A percentile compares a stretch with the other conserved stretches of the same genome.
phyloP scores from a whole-genome alignment of 2,113 vertebrate genomes.

The Boleophthalmus pectinirostris region DNA sequence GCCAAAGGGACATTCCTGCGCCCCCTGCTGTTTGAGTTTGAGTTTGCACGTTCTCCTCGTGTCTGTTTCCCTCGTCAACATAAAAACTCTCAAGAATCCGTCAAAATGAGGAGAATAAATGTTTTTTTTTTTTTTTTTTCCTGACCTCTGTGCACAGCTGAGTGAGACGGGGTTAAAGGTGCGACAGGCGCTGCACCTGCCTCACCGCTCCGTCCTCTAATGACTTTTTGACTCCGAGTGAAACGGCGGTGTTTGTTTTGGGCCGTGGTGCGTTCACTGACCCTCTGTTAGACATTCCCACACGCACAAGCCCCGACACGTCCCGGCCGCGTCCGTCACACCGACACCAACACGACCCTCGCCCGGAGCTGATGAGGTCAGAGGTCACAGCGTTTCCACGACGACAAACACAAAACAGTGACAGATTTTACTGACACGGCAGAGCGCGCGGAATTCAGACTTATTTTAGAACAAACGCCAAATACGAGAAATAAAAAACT shows the following conservation, averaged over 20 bases:
- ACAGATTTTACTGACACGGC: background rate
- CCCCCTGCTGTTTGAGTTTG: background rate
- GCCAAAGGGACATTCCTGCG: background rate
- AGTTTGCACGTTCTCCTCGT: too few species aligned
- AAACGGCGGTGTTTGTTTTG: background rate
- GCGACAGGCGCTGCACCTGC: background rate
- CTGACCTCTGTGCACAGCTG: background rate
- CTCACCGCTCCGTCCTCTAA: background rate
- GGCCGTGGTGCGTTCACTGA: slow-evolving; percentile 3
- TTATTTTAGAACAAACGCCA: background rate
- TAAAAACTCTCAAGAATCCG: too few species aligned
- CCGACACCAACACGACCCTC: background rate
- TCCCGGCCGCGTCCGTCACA: background rate
- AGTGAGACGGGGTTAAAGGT: background rate
- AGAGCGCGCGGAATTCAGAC: background rate
- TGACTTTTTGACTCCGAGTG: background rate
- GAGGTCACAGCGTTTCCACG: background rate
- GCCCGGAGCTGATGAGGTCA: background rate
- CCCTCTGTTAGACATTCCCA: slow-evolving; percentile 9
- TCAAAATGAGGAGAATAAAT: too few species aligned
- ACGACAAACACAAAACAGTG: background rate
- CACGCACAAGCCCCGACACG: background rate
- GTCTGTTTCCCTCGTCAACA: too few species aligned
- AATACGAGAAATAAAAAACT: too few species aligned
- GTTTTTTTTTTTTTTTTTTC: too few species aligned